phyloP scores from a whole-genome alignment of 2,113 vertebrate genomes.

The Regulus satrapa region DNA sequence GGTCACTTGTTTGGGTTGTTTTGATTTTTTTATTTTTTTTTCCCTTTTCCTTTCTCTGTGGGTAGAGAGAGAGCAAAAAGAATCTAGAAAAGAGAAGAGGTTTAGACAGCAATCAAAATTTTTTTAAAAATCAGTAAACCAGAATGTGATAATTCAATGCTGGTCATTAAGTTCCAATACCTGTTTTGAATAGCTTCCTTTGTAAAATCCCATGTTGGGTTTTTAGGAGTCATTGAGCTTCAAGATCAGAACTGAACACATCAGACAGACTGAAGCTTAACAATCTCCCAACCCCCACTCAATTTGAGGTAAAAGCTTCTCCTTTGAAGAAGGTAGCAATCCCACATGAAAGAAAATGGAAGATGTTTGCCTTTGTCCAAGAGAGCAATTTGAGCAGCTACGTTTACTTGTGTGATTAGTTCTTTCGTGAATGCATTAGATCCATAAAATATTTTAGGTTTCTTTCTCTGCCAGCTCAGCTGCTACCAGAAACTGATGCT shows the following conservation, averaged over 20 bases:
- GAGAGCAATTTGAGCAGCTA: neutral
- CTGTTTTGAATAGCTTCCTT: neutral
- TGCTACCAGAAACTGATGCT: neutral
- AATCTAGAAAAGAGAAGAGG: neutral
- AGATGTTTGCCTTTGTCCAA: conserved; percentile 51
- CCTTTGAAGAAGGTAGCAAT: conserved; percentile 58
- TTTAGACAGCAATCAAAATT: neutral
- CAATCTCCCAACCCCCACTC: conserved; percentile 5
- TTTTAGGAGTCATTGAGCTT: neutral
- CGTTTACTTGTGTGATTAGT: neutral
- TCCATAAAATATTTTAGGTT: neutral
- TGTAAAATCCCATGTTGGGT: neutral
- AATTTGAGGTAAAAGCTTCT: conserved; percentile 45
- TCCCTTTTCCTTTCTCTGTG: neutral
- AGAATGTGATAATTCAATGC: neutral
- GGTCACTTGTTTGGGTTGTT: neutral
- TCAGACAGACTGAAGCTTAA: conserved; percentile 1
- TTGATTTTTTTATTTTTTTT: neutral
- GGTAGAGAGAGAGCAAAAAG: accelerated
- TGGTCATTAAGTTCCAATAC: neutral
- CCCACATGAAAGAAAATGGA: conserved; percentile 64
- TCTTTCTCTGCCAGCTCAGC: neutral
- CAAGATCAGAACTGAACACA: neutral
- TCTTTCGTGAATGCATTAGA: neutral
- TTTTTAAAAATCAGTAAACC: neutral